Conservation (phyloP, 2,113 vertebrate species). For the Shinisaurus crocodilurus region DNA sequence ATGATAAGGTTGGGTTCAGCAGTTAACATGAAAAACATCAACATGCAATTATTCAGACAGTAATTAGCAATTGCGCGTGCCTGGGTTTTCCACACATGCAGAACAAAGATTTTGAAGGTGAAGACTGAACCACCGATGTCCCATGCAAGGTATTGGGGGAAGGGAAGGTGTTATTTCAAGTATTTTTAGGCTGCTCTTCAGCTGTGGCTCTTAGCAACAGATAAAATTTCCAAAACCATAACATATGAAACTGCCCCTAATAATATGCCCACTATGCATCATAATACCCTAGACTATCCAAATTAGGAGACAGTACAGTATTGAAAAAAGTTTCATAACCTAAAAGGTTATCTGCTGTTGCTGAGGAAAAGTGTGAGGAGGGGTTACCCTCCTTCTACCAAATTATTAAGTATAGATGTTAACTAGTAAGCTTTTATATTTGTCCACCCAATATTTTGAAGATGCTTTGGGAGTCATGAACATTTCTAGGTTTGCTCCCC, state of each 20-base stretch:
- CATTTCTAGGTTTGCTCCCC: neutral
- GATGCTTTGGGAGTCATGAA: neutral
- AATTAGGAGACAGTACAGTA: neutral
- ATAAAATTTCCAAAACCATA: neutral
- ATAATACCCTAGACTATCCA: no score
- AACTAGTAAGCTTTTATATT: neutral
- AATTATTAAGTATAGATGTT: neutral
- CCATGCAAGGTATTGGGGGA: neutral
- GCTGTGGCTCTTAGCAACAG: neutral
- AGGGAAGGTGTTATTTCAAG: neutral
- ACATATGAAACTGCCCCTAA: neutral
- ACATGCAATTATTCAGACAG: no score
- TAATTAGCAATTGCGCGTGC: neutral
- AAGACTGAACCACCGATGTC: neutral
- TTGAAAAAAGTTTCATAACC: no score
- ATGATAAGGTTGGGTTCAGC: neutral
- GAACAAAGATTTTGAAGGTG: neutral
- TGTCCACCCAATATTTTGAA: no score
- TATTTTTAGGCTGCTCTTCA: neutral
- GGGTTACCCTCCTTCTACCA: neutral
- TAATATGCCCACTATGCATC: neutral
- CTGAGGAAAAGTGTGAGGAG: no score
- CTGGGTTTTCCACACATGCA: neutral
- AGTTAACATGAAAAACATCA: neutral
- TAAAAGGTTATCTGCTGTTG: no score